phyloP scores from a whole-genome alignment of 2,888 invertebrate species.

The Leucophenga maculata region DNA sequence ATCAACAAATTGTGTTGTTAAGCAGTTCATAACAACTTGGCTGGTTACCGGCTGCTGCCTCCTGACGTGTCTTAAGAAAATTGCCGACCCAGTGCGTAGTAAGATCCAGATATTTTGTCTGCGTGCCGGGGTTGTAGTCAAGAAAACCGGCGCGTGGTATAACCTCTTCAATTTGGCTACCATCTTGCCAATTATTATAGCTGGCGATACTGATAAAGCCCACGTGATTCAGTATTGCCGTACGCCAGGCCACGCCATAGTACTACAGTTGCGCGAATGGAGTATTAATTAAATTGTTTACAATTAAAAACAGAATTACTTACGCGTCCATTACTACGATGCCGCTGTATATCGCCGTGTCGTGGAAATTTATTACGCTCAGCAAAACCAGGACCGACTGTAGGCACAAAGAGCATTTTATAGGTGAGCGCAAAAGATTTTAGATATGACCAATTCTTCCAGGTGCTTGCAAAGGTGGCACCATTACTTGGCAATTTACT shows the following conservation, averaged over 20 bases:
- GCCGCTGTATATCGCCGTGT: conserved; percentile 68
- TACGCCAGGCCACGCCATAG: conserved; percentile 78
- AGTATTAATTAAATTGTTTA: neutral
- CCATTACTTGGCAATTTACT: conserved; percentile 79
- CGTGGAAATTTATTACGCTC: conserved; percentile 75
- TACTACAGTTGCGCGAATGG: conserved; percentile 69
- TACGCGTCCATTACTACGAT: conserved; percentile 71
- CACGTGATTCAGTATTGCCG: conserved; percentile 75
- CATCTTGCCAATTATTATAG: conserved; percentile 84
- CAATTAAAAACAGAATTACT: conserved; percentile 26
- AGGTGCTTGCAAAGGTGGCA: conserved; percentile 78
- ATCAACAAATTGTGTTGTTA: conserved; percentile 72
- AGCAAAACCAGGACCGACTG: conserved; percentile 81
- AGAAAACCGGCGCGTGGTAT: conserved; percentile 68
- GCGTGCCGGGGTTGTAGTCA: conserved; percentile 77
- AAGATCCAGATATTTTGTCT: conserved; percentile 77
- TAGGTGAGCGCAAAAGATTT: conserved; percentile 76
- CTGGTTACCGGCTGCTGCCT: conserved; percentile 56
- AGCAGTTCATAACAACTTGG: conserved; percentile 69
- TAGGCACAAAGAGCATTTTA: conserved; percentile 78
- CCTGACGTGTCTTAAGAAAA: conserved; percentile 71
- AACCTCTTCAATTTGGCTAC: conserved; percentile 82
- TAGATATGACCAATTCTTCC: conserved; percentile 76
- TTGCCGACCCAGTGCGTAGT: conserved; percentile 77
- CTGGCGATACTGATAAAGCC: conserved; percentile 79